phyloP scores from a whole-genome alignment of 2,888 invertebrate genomes.

The Tachystola acroxantha region DNA sequence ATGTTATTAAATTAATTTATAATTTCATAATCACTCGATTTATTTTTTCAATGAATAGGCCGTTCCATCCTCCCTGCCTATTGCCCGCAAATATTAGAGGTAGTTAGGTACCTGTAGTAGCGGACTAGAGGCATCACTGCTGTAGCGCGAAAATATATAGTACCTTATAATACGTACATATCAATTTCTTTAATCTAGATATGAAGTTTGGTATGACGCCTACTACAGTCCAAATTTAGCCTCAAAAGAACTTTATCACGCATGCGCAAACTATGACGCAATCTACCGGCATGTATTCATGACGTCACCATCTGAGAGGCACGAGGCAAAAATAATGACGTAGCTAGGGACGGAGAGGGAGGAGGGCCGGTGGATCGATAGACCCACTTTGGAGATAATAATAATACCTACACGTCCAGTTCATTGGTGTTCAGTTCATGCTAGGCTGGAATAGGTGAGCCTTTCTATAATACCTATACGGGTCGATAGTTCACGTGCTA shows the following conservation, averaged over 20 bases:
- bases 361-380: conserved; percentile 40
- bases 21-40: too few species aligned
- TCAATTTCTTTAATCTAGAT: too few species aligned
- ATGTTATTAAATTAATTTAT: too few species aligned
- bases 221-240: conserved; percentile 35
- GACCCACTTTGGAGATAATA: conserved; percentile 23
- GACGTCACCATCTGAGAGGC: conserved; percentile 42
- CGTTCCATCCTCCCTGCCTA: too few species aligned
- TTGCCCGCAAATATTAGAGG: too few species aligned
- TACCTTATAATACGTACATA: too few species aligned
- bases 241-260: conserved; percentile 25
- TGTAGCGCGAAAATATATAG: too few species aligned
- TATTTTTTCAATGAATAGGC: too few species aligned
- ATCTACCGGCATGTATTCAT: conserved; percentile 42
- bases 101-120: too few species aligned
- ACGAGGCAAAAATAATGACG: conserved; percentile 55
- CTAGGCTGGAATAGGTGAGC: conserved; percentile 38
- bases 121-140: too few species aligned
- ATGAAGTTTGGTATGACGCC: too few species aligned
- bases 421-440: conserved; percentile 57
- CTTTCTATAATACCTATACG: conserved; percentile 51
- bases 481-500: conserved; percentile 60
- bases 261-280: conserved; percentile 58
- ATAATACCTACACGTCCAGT: conserved; percentile 39
- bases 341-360: conserved; percentile 34